Evolutionary conservation across 37 sponge, comb jelly and placozoan species (phyloP).

Genomic region (Axinella damicornis): DNA sequence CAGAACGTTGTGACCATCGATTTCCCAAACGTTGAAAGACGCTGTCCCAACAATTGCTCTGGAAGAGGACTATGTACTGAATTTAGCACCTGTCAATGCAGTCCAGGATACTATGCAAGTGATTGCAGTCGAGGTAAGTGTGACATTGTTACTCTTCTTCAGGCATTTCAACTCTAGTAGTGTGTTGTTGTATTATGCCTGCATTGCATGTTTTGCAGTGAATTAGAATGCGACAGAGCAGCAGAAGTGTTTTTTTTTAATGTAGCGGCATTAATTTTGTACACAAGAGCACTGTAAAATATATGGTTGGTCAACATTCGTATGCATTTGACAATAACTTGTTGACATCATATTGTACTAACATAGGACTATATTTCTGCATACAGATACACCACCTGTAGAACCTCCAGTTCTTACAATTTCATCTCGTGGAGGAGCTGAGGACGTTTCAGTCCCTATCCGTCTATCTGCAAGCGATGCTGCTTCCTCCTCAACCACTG

Average conservation of each 20-base stretch:
- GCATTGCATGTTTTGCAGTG: no score
- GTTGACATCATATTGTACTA: no score
- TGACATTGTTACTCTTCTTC: background rate
- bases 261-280: no score
- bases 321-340: no score
- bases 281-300: no score
- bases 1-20: background rate
- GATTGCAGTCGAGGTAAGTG: constrained; percentile 21
- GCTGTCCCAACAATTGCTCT: constrained; percentile 16
- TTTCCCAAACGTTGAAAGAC: background rate
- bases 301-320: no score
- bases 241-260: no score
- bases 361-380: no score
- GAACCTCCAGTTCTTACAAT: constrained; percentile 13
- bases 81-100: constrained; percentile 9
- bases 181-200: background rate
- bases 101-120: constrained; percentile 7
- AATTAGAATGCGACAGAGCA: no score
- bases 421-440: background rate
- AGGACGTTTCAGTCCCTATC: background rate
- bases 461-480: background rate
- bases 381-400: constrained; percentile 9
- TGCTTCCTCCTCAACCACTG: background rate
- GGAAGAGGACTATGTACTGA: background rate
- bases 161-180: background rate